Evolutionary conservation across 23 tunicate genomes (phyloP).

Genomic region (Ciona savignyi): DNA sequence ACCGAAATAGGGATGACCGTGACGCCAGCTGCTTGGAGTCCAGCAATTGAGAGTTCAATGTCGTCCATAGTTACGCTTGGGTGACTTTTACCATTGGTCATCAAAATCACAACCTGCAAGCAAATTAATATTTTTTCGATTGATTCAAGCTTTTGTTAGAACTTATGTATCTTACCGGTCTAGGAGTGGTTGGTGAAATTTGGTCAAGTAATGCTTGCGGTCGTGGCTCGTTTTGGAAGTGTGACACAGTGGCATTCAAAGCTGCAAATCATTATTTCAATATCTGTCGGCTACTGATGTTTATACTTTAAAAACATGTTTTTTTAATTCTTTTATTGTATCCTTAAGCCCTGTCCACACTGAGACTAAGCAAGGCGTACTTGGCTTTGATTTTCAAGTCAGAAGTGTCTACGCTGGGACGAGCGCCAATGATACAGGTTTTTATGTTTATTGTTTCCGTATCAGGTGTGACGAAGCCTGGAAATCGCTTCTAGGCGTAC

Average conservation of each 20-base stretch:
- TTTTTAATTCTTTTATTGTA: no score
- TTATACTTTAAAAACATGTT: no score
- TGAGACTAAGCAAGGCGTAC: no score
- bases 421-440: no score
- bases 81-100: slow-evolving; percentile 93
- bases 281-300: no score
- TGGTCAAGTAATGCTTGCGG: not conserved
- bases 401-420: no score
- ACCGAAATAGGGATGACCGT: slow-evolving; percentile 84
- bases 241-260: not conserved
- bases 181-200: not conserved
- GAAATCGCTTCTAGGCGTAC: no score
- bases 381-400: no score
- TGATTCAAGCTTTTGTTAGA: not conserved
- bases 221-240: slow-evolving; percentile 7
- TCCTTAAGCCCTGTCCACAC: no score
- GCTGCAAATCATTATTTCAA: slow-evolving; percentile 11
- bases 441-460: no score
- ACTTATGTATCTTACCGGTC: not conserved
- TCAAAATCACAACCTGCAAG: slow-evolving; percentile 46
- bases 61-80: slow-evolving; percentile 51
- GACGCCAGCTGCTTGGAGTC: slow-evolving; percentile 17
- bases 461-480: no score
- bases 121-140: not conserved
- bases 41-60: slow-evolving; percentile 50